phyloP scores from a whole-genome alignment of 1,140 invertebrate species.

The Heliconius congener region DNA sequence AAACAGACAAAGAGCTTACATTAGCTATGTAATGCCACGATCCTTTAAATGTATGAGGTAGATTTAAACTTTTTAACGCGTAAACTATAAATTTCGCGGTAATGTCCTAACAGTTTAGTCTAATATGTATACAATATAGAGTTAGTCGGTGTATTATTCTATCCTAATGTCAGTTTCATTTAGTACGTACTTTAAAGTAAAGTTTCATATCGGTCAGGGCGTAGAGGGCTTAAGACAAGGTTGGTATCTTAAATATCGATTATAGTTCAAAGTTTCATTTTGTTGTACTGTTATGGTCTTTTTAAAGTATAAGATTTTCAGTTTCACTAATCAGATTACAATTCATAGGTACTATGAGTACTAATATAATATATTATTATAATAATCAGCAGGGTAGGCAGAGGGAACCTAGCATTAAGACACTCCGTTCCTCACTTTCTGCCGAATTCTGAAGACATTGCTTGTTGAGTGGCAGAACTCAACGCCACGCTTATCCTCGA shows the following conservation, averaged over 20 bases:
- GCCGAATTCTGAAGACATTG: too few relatives aligned
- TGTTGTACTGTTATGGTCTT: not conserved
- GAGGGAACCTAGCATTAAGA: too few relatives aligned
- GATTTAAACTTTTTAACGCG: not conserved
- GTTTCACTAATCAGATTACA: too few relatives aligned
- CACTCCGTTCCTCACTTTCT: too few relatives aligned
- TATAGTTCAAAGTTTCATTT: not conserved
- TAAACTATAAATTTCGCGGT: not conserved
- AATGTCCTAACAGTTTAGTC: slow-evolving; percentile 10
- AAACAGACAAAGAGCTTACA: too few relatives aligned
- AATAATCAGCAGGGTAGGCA: too few relatives aligned
- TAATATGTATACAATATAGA: not conserved
- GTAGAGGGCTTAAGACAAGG: slow-evolving; percentile 6
- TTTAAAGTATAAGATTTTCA: too few relatives aligned
- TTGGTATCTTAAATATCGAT: slow-evolving; percentile 5
- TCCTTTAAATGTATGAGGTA: not conserved
- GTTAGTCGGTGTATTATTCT: slow-evolving; percentile 10
- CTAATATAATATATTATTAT: too few relatives aligned
- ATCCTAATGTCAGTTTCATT: slow-evolving; percentile 27
- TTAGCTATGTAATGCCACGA: not conserved
- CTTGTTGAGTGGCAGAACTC: too few relatives aligned
- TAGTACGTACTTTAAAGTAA: slow-evolving; percentile 25
- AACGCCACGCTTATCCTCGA: too few relatives aligned
- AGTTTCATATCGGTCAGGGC: slow-evolving; percentile 21
- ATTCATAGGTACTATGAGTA: too few relatives aligned